These are phyloP conservation scores for Drosophila sechellia DNA, from an alignment of 1,140 invertebrate species.

Conservation along the genomic window DNA sequence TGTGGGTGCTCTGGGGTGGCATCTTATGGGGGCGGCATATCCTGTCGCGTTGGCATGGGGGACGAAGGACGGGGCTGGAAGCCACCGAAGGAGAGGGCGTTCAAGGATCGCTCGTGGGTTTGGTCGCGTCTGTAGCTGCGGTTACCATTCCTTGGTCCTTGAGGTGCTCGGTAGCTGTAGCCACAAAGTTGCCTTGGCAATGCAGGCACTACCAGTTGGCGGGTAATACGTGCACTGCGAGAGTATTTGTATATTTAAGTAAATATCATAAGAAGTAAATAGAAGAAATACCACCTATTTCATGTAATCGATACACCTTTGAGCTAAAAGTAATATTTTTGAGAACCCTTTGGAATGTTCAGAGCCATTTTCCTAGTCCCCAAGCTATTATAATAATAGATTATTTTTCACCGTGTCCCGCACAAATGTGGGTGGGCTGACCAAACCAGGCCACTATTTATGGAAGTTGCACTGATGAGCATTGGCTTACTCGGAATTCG, in stretches of 20 bases:
- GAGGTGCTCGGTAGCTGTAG: conserved; percentile 17
- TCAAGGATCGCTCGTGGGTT: conserved; percentile 2
- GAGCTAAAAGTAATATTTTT: no score
- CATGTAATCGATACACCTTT: no score
- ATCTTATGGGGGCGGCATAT: not conserved
- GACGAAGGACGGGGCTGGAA: not conserved
- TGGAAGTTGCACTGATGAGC: conserved; percentile 15
- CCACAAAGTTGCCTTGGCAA: conserved; percentile 44
- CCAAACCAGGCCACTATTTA: conserved; percentile 35
- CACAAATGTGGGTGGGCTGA: not conserved
- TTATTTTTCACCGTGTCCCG: not conserved
- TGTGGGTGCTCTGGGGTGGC: conserved; percentile 12
- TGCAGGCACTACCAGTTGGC: conserved; percentile 11
- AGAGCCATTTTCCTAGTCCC: no score
- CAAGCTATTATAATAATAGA: not conserved
- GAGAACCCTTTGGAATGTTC: no score
- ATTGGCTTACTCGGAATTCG: conserved; percentile 14
- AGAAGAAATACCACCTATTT: no score
- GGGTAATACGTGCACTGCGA: conserved; percentile 1
- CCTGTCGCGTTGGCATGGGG: not conserved
- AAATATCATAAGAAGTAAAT: no score
- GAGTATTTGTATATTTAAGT: not conserved
- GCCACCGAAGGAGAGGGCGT: conserved; percentile 3
- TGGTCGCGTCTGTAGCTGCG: conserved; percentile 15
- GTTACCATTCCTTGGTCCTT: conserved; percentile 13